phyloP scores from a whole-genome alignment of 2,113 vertebrate species.

The Bubo scandiacus region DNA sequence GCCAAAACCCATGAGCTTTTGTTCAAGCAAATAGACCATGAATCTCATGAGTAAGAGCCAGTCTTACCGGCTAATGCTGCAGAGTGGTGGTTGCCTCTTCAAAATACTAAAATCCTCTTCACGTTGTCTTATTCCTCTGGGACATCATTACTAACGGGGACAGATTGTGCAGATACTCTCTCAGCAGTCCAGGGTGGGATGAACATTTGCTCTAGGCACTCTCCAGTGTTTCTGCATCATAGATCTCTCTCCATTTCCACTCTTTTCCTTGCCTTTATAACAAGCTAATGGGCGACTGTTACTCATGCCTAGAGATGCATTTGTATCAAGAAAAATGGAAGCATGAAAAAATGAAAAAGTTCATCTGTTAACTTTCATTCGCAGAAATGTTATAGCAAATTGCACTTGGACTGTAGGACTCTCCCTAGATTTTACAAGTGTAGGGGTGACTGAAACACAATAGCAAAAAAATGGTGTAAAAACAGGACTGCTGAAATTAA shows the following conservation, averaged over 20 bases:
- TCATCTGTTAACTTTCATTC: not conserved
- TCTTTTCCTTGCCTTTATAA: conserved; percentile 18
- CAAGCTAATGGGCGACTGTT: conserved; percentile 24
- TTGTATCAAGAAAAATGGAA: conserved; percentile 46
- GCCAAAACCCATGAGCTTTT: not conserved
- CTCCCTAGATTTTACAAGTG: not conserved
- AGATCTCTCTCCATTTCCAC: conserved; percentile 34
- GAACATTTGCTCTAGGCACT: conserved; percentile 50
- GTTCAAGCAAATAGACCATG: not conserved
- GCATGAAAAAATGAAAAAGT: not conserved
- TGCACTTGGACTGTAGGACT: not conserved
- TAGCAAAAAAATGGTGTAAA: not conserved
- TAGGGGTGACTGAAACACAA: conserved; percentile 2
- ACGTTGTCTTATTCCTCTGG: not conserved
- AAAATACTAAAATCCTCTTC: conserved; percentile 19
- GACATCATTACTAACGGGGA: conserved; percentile 44
- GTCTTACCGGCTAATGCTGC: not conserved
- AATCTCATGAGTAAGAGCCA: conserved; percentile 21
- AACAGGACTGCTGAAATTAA: conserved; percentile 55
- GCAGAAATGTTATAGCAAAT: not conserved
- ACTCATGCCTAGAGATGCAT: conserved; percentile 23
- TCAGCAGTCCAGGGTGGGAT: conserved; percentile 21
- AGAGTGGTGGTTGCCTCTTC: conserved; percentile 32
- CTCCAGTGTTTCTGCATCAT: conserved; percentile 43
- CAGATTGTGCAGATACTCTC: conserved; percentile 49